A percentile compares a stretch with the other conserved stretches of the same genome.
phyloP scores from a whole-genome alignment of 1,140 invertebrate genomes.

The Solenopsis invicta region DNA sequence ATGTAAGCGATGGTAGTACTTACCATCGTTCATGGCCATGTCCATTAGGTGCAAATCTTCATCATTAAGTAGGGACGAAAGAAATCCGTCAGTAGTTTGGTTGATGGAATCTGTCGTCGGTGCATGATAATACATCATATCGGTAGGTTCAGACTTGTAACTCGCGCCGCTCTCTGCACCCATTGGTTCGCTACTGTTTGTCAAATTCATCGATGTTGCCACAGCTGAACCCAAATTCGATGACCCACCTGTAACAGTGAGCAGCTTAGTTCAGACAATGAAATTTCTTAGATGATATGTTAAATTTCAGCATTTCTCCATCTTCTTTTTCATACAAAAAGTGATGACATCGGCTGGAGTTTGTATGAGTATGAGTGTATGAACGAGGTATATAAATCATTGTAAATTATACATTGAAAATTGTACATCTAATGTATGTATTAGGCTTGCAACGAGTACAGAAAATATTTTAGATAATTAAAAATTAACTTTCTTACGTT shows the following conservation, averaged over 20 bases:
- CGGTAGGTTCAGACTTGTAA: conserved; percentile 88
- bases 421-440: neutral
- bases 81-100: conserved; percentile 93
- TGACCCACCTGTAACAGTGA: conserved; percentile 87
- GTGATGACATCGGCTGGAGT: neutral
- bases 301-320: neutral
- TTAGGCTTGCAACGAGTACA: neutral
- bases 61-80: conserved; percentile 94
- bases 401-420: neutral
- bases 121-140: conserved; percentile 91
- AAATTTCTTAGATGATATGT: conserved; percentile 35
- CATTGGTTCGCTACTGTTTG: conserved; percentile 89
- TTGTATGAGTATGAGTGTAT: neutral
- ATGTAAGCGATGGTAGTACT: conserved; percentile 79
- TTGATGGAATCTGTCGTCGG: conserved; percentile 89
- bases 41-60: conserved; percentile 96
- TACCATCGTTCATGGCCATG: conserved; percentile 95
- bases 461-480: neutral
- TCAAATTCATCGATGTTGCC: conserved; percentile 93
- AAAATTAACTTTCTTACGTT: neutral
- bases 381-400: neutral
- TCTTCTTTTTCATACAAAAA: conserved; percentile 16
- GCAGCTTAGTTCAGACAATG: conserved; percentile 84
- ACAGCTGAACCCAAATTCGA: conserved; percentile 92
- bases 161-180: conserved; percentile 81